Evolutionary conservation across 2,888 invertebrate genomes (phyloP), one percentile per base, ranked within the genome.

Genomic region (Drosophila atripex): DNA sequence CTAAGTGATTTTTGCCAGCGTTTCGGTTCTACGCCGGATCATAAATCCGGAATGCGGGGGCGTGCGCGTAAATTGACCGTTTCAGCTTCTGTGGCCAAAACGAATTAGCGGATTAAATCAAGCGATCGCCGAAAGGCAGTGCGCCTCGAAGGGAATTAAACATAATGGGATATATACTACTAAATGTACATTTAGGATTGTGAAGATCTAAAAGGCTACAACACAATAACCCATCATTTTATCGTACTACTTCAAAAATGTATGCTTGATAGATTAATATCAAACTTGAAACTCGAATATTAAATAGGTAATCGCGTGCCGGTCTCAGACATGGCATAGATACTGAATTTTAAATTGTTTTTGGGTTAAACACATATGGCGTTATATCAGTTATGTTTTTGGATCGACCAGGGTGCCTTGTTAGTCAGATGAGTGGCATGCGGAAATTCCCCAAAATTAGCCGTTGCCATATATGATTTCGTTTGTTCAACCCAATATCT

Each of bases 1-100:
- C 76, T 87, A 87, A 87, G 71, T 82, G 74, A 82, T 85, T 87
- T 73, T 58, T 51, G 71, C 21, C 88, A 74, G 56, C 75, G 78
- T 51, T 54, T 50, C 65, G 60, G 70, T 72, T 57, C 35, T 45
- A 57, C 63, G 75, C 75, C 75, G 71, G 64, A 49, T 28, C 23
- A 18, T 18, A 38, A 16, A 30, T 14, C 32, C 14, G 5, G 45
- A 47, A 38, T 47, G 69, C 39, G 69, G 47, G 49, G 47, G 58
- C 41, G 56, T 49, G 23, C 32, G 35, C 28, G 38, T 45, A 57
- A 66, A 57, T 70, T 50, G 38, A 70, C 18, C 57, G 32, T 56
- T 38, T 66, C 54, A 28, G 16, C 21, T 38, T 14, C 39, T 50
- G 72, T 70, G n/a, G 11, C 23, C 52, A 43, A 54, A 70, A 54